Evolutionary conservation across 2,888 invertebrate species (phyloP).

Genomic region (Agrochola macilenta): DNA sequence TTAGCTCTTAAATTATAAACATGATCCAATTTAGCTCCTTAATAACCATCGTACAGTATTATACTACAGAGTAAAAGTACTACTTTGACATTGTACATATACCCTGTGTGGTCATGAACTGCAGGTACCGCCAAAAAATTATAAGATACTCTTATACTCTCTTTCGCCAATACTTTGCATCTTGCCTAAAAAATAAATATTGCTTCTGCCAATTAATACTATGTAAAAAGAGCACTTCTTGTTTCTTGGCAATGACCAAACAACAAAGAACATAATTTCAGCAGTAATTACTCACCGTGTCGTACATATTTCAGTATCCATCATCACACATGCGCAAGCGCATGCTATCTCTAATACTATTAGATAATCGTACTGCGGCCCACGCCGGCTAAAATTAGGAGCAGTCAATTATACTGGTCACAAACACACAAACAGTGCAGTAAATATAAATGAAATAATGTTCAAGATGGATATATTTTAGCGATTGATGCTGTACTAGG

Average conservation of each 20-base stretch:
- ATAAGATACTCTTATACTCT: constrained; percentile 1
- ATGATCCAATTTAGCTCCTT: neutral
- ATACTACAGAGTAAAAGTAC: neutral
- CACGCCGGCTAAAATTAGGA: constrained; percentile 61
- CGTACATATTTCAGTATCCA: constrained; percentile 35
- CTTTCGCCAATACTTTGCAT: constrained; percentile 11
- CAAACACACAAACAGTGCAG: constrained; percentile 46
- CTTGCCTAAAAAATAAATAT: neutral
- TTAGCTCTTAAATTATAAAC: neutral
- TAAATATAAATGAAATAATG: constrained; percentile 27
- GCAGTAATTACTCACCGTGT: constrained; percentile 52
- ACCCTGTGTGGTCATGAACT: neutral
- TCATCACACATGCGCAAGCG: constrained; percentile 43
- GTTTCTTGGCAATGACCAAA: constrained; percentile 31
- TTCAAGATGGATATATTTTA: neutral
- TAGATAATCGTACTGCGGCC: constrained; percentile 62
- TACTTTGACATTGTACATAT: neutral
- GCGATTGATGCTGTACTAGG: neutral
- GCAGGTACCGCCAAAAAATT: constrained; percentile 12
- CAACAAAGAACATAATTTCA: constrained; percentile 16
- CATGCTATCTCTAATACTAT: constrained; percentile 58
- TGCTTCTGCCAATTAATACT: constrained; percentile 9
- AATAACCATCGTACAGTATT: neutral
- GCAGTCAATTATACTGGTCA: constrained; percentile 54
- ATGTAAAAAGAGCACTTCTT: neutral